Evolutionary conservation across 2,113 vertebrate genomes (phyloP), one percentile per base, ranked within the genome.

Genomic region (Microcebus lehilahytsara): DNA sequence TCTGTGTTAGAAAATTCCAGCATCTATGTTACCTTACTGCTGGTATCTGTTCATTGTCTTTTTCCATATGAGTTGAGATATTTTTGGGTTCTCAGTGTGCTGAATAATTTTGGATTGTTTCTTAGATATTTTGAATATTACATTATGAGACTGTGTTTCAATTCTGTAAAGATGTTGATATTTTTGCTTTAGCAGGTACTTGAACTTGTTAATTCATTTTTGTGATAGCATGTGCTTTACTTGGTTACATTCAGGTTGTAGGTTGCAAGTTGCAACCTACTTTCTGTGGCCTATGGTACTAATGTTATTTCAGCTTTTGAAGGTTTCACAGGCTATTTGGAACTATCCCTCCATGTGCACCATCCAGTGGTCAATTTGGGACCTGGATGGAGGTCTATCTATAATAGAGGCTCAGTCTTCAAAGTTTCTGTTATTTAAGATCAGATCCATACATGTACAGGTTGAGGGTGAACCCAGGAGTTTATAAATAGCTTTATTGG

Each of bases 101-200:
- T 84, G 40, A 89, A 46, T 74, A 88, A 75, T n/a, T 92, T 86
- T 49, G 13, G n/a, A 80, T 91, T 74, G 25, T 34, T 86, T 94
- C 34, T 37, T 87, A 81, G 58, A 51, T 13, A 91, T 81, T 94
- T 94, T 80, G 46, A 91, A 58, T 91, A 74, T 67, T 74, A 88
- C 42, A 69, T 80, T 74, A 46, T 71, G 64, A 74, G 13, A 56
- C 12, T 80, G 11, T 56, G 19, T 60, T 96, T 96, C 67, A 94
- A 67, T 75, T 60, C 9, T 56, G 49, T 40, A 81, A 80, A 91
- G 9, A 32, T 85, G 7, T 37, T 87, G 16, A 66, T 79, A 85
- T 62, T 80, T 85, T 77, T 71, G 75, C 79, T 74, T 91, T 51
- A 86, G 25, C 42, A 86, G 32, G 37, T 83, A 81, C 13, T 83